Conservation (phyloP, 1,140 invertebrate species). For the Macrotrachela quadricornifera region DNA sequence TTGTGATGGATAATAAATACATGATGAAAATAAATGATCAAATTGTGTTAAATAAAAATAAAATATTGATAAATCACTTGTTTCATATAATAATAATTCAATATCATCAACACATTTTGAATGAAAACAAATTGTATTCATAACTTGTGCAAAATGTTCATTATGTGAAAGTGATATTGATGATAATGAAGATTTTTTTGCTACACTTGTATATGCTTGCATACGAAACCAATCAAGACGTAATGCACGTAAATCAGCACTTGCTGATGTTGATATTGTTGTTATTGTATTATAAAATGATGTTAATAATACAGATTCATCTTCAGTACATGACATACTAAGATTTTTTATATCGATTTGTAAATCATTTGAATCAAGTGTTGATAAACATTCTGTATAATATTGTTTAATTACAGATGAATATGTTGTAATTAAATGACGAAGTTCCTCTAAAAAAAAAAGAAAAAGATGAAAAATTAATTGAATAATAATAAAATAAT, state of each 20-base stretch:
- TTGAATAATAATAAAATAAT: too few species aligned
- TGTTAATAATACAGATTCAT: constrained; percentile 76
- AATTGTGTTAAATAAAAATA: constrained; percentile 88
- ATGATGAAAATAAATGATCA: constrained; percentile 94
- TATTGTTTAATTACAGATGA: constrained; percentile 68
- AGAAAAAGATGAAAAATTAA: constrained; percentile 38
- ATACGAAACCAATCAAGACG: constrained; percentile 80
- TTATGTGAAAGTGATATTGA: constrained; percentile 49
- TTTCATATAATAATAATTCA: constrained; percentile 87
- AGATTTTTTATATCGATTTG: neutral
- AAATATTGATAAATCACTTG: constrained; percentile 70
- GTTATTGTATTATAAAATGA: constrained; percentile 74
- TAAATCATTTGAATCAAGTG: constrained; percentile 68
- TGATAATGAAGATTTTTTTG: constrained; percentile 57
- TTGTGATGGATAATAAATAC: constrained; percentile 86
- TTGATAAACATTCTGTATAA: constrained; percentile 83
- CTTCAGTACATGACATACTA: constrained; percentile 47
- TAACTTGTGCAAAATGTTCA: constrained; percentile 46
- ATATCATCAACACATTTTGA: constrained; percentile 93
- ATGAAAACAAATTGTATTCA: constrained; percentile 88
- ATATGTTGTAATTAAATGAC: too few species aligned
- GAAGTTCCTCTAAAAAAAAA: too few species aligned
- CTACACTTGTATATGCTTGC: constrained; percentile 62
- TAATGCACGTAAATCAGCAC: constrained; percentile 75
- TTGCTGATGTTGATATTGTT: constrained; percentile 68